Evolutionary conservation across 2,113 vertebrate genomes (phyloP), one percentile per base, ranked within the genome.

Genomic region (Seriola quinqueradiata): DNA sequence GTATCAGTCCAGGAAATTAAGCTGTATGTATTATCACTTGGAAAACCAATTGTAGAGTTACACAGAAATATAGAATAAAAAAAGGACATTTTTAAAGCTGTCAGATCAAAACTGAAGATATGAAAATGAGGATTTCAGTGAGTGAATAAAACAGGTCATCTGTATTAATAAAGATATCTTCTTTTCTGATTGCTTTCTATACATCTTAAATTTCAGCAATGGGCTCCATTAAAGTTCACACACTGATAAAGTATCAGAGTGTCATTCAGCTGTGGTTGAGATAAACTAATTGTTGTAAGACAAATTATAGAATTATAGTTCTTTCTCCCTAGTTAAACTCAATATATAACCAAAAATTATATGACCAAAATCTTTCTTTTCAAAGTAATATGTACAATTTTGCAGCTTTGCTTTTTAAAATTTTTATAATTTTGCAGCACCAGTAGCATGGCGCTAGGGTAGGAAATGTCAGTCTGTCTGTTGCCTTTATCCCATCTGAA

Each of bases 1-100:
- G 63, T 72, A 82, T 88, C 74, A 64, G 79, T 44, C 7, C 7
- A 80, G 63, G 80, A 93, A 83, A 89, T 89, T 48, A 87, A 87
- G 55, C 79, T 25, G 63, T 79, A 71, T 81, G 38, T 54, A 58
- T 90, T 64, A 83, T 70, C 79, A 58, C n/a, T 48, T 52, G 52
- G 44, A 42, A 66, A 81, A 67, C n/a, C 58, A 68, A 80, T 64
- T 65, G 59, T 75, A 64, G 19, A 68, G 44, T 61, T 58, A 34
- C 4, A 70, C n/a, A 58, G 16, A 82, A 52, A 57, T 48, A 73
- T 36, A 57, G 38, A 79, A 46, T 19, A 16, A 19, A 81, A 32
- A 42, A 52, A 54, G 1, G 50, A 36, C 13, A 21, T 77, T 52
- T 59, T 72, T 70, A 12, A 71, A 75, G 32, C 23, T 65, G 57